phyloP scores from a whole-genome alignment of 2,113 vertebrate genomes.

The Petroica traversi region DNA sequence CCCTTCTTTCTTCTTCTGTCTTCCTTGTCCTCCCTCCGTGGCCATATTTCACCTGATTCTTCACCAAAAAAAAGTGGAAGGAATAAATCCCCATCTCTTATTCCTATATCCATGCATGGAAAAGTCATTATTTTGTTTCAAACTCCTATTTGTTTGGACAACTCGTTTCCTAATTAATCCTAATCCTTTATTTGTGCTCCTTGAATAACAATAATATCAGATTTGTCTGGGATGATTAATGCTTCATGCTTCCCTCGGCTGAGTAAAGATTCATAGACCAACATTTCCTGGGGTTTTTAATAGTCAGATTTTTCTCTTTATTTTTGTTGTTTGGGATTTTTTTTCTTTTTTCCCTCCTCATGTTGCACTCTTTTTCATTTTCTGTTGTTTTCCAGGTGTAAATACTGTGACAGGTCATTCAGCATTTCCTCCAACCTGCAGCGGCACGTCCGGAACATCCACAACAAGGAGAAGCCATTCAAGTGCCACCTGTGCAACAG shows the following conservation, averaged over 20 bases:
- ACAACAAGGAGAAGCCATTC: slow-evolving; percentile 99
- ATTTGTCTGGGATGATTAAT: slow-evolving; percentile 57
- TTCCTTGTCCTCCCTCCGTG: not conserved
- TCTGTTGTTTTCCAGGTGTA: slow-evolving; percentile 85
- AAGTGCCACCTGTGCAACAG: slow-evolving; percentile 98
- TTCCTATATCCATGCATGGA: not conserved
- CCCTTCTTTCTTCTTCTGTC: not conserved
- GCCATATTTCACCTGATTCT: not conserved
- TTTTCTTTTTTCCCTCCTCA: not conserved
- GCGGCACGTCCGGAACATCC: slow-evolving; percentile 98
- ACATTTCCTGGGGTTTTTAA: not conserved
- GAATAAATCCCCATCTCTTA: not conserved
- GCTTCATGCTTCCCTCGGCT: not conserved
- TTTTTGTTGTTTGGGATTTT: no score
- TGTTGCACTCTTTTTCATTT: not conserved
- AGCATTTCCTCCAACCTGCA: slow-evolving; percentile 99
- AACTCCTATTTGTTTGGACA: not conserved
- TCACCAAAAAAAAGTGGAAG: not conserved
- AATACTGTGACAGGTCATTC: slow-evolving; percentile 99
- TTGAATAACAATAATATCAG: slow-evolving; percentile 36
- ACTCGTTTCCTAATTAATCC: slow-evolving; percentile 44
- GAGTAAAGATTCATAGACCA: slow-evolving; percentile 38
- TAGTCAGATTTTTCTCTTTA: not conserved
- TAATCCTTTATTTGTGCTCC: slow-evolving; percentile 37
- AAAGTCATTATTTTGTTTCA: slow-evolving; percentile 13